Percentiles rank a stretch among this genome's conserved stretches.
These are phyloP conservation scores for Cryptocheilus praepositus DNA, from an alignment of 2,888 invertebrate species.

Conservation along the genomic window DNA sequence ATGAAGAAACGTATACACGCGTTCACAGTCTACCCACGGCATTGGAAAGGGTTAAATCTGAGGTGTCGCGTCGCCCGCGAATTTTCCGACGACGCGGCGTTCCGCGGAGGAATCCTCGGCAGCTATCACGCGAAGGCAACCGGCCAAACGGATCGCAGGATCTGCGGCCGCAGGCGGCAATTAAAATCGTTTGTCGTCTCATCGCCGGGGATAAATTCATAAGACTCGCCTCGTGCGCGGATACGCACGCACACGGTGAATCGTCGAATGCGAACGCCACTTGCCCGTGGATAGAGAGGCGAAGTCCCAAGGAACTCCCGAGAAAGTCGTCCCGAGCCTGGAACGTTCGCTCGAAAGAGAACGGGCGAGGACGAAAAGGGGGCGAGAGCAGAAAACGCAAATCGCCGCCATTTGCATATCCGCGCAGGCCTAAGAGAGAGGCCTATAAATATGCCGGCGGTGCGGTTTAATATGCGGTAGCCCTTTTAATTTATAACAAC, in stretches of 20 bases:
- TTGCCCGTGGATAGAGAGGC: neutral
- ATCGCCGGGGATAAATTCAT: conserved; percentile 62
- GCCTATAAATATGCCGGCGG: conserved; percentile 67
- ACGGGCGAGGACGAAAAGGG: conserved; percentile 21
- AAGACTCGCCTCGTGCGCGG: conserved; percentile 29
- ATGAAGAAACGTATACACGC: too few relatives aligned
- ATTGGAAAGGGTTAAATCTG: too few relatives aligned
- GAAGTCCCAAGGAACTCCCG: too few relatives aligned
- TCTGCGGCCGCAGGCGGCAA: conserved; percentile 59
- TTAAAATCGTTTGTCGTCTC: conserved; percentile 66
- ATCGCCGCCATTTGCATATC: conserved; percentile 61
- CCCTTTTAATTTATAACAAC: conserved; percentile 68
- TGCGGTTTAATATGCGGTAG: conserved; percentile 67
- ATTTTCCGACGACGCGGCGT: too few relatives aligned
- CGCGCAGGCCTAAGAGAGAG: conserved; percentile 52
- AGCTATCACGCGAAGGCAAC: too few relatives aligned
- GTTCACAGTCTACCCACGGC: too few relatives aligned
- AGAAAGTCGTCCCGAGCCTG: conserved; percentile 14
- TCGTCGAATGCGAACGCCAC: neutral
- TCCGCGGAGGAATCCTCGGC: too few relatives aligned
- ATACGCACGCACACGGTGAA: conserved; percentile 18
- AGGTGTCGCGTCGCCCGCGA: too few relatives aligned
- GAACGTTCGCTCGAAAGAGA: neutral
- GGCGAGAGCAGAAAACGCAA: conserved; percentile 15
- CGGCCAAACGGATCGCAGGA: conserved; percentile 17